A percentile compares a stretch with the other conserved stretches of the same genome.
These are phyloP conservation scores for Lacerta bilineata DNA, from an alignment of 2,797 vertebrate genomes.

Conservation along the genomic window DNA sequence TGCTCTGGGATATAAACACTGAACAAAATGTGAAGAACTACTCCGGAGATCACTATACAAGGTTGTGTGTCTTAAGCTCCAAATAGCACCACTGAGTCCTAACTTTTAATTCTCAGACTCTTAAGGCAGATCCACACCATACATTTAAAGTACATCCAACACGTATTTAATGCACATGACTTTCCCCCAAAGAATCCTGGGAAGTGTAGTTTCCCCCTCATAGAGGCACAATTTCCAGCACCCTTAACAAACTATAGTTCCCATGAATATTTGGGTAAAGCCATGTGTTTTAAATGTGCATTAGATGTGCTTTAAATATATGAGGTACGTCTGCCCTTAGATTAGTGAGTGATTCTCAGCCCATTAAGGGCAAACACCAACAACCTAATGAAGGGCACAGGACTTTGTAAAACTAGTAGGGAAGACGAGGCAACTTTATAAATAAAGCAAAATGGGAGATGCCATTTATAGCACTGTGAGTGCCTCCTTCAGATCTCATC, in stretches of 20 bases:
- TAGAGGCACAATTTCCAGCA: too few relatives aligned
- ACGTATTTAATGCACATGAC: too few relatives aligned
- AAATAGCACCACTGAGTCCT: background rate
- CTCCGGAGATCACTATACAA: background rate
- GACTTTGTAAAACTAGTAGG: background rate
- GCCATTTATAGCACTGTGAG: background rate
- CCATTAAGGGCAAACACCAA: background rate
- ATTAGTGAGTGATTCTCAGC: background rate
- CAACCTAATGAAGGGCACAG: background rate
- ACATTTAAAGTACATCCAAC: too few relatives aligned
- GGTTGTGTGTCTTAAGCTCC: background rate
- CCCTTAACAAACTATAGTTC: too few relatives aligned
- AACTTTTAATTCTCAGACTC: background rate
- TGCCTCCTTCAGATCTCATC: background rate
- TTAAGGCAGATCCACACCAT: too few relatives aligned
- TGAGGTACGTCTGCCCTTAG: background rate
- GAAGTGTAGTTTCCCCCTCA: too few relatives aligned
- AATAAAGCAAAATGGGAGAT: background rate
- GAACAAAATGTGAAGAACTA: background rate
- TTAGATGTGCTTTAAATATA: too few relatives aligned
- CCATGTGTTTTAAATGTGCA: too few relatives aligned
- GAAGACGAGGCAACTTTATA: background rate
- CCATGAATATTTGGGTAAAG: too few relatives aligned
- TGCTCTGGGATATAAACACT: background rate
- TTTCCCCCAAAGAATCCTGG: too few relatives aligned